Percentiles rank a stretch among this genome's conserved stretches.
These are phyloP conservation scores for Geotrypetes seraphini DNA, from an alignment of 2,797 vertebrate genomes.

Conservation along the genomic window DNA sequence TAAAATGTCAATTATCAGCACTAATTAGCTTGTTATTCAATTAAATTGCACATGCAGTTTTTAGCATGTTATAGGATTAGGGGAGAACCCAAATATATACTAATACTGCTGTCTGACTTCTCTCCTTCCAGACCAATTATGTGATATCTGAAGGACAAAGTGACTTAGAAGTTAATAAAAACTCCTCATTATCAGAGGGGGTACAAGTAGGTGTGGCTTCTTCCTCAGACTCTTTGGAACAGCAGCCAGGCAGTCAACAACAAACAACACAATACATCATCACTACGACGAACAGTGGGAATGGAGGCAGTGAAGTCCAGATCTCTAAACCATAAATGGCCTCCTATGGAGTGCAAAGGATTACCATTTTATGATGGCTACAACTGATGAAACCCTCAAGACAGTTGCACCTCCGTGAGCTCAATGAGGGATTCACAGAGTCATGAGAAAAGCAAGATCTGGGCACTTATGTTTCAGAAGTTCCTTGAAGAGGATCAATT, in stretches of 20 bases:
- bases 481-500: slow-evolving; percentile 20
- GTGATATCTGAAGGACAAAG: slow-evolving; percentile 88
- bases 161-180: slow-evolving; percentile 77
- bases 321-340: slow-evolving; percentile 76
- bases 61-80: too few relatives aligned
- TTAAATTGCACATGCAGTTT: too few relatives aligned
- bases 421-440: slow-evolving; percentile 2
- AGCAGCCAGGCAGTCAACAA: slow-evolving; percentile 57
- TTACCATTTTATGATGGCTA: background rate
- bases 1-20: too few relatives aligned
- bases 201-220: slow-evolving; percentile 45
- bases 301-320: slow-evolving; percentile 71
- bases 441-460: slow-evolving; percentile 16
- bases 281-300: slow-evolving; percentile 79
- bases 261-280: slow-evolving; percentile 89
- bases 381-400: background rate
- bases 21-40: too few relatives aligned
- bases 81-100: too few relatives aligned
- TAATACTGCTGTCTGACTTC: too few relatives aligned
- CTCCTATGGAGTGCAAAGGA: slow-evolving; percentile 15
- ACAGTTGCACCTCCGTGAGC: background rate
- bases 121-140: slow-evolving; percentile 75
- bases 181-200: slow-evolving; percentile 34
- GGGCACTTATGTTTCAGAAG: slow-evolving; percentile 15
- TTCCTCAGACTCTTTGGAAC: slow-evolving; percentile 67